Percentiles rank a stretch among this genome's conserved stretches.
These are phyloP conservation scores for Panthera tigris DNA, from an alignment of 2,113 vertebrate genomes.

Conservation along the genomic window DNA sequence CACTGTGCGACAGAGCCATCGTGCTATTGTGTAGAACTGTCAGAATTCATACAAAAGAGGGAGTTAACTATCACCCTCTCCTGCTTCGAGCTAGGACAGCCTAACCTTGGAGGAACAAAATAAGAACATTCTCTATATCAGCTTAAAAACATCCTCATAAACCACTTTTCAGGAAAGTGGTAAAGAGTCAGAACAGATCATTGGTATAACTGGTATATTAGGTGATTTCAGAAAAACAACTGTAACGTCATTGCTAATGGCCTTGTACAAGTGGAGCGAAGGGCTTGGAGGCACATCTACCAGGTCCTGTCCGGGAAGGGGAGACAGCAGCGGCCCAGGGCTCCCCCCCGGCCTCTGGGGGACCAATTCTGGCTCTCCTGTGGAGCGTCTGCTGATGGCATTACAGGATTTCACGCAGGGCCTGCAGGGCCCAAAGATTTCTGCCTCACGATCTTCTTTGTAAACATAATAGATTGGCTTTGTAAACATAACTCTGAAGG, in stretches of 20 bases:
- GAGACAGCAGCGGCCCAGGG: accelerated
- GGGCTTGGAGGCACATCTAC: neutral
- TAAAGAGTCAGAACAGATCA: neutral
- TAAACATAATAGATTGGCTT: neutral
- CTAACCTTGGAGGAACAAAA: neutral
- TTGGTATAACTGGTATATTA: neutral
- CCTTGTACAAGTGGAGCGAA: neutral
- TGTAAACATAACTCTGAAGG: neutral
- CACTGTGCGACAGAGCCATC: accelerated
- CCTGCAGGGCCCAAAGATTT: neutral
- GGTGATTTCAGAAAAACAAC: neutral
- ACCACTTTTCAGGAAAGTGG: neutral
- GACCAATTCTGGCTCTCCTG: accelerated
- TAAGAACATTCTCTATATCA: neutral
- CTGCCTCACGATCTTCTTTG: neutral
- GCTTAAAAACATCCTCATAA: neutral
- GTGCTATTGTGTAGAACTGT: no score
- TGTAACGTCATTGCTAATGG: neutral
- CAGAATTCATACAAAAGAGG: neutral
- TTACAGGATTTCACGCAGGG: accelerated
- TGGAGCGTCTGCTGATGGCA: accelerated
- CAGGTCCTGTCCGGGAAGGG: neutral
- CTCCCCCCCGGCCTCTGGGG: no score
- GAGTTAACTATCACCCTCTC: neutral
- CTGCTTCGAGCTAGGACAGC: neutral